Base-by-base conservation (phyloP, 2,113 vertebrate genomes). In the Xenopus borealis region DNA sequence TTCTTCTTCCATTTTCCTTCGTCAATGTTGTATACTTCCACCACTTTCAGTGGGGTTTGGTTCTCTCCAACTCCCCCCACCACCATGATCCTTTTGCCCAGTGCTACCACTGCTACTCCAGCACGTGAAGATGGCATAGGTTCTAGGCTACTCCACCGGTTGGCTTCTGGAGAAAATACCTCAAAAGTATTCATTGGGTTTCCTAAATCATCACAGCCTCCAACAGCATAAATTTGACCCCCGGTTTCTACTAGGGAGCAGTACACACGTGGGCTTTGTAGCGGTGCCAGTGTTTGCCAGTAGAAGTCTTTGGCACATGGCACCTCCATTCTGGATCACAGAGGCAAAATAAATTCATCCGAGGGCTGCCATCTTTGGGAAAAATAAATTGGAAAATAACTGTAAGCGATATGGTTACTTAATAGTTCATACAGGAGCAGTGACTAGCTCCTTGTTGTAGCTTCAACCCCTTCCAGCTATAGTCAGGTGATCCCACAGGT, bases 1-100 rank as follows among this genome's bases (percentile, higher is more conserved):
- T 94, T 94, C 89, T 93, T 98, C 89, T 92, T 96, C 97, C 97
- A 99, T 84, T 89, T 94, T 63, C 96, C 95, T 67, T 99, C 96
- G 0, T 99, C 97, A 3, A 94, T 89, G 87, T 89, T 91, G 88
- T 93, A 99, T 87, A 95, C 89, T 87, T 98, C 97, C 86, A 98
- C 96, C 19, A 90, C 91, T 88, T 94, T 95, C 77, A 98, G 83
- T 0, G 97, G 97, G 79, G 85, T 89, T 88, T 98, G 97, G 59
- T 88, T 85, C n/a, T 84, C 87, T 18, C 95, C 97, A 0, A 98
- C 94, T 0, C 97, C 97, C 59, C 97, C 97, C 0, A 98, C 88
- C 82, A 98, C 95, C 84, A 98, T 87, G 82, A 99, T 93, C 86
- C 95, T 89, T 84, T 98, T 99, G 72, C 96, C 96, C 62, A 98